These are phyloP conservation scores for Atlantisia rogersi DNA, from an alignment of 2,113 vertebrate genomes.

Conservation along the genomic window DNA sequence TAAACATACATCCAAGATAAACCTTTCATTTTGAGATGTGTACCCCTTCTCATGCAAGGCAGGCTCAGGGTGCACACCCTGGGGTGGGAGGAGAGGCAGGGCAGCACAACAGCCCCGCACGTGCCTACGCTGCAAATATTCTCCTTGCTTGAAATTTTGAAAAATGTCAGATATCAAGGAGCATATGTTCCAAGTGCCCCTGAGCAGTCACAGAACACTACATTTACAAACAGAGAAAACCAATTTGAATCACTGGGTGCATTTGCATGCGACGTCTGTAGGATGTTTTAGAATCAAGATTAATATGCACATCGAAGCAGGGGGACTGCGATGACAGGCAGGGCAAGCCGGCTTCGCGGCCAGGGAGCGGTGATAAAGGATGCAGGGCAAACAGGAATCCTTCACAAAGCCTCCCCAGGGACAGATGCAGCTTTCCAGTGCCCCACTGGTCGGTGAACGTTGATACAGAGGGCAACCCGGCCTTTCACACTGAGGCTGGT, in stretches of 20 bases:
- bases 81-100: background rate
- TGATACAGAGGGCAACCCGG: background rate
- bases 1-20: background rate
- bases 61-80: rapidly evolving
- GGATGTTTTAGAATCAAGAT: slow-evolving; percentile 55
- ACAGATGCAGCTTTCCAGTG: background rate
- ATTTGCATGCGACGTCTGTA: slow-evolving; percentile 25
- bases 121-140: background rate
- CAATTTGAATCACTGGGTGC: slow-evolving; percentile 22
- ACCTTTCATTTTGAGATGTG: background rate
- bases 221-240: slow-evolving; percentile 51
- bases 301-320: slow-evolving; percentile 26
- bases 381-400: background rate
- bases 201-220: slow-evolving; percentile 46
- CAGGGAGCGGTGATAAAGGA: background rate
- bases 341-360: rapidly evolving
- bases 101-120: background rate
- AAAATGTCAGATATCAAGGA: slow-evolving; percentile 24
- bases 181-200: slow-evolving; percentile 27
- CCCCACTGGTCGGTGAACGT: rapidly evolving
- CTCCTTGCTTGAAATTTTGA: background rate
- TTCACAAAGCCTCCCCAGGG: background rate
- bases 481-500: background rate
- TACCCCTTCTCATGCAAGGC: background rate
- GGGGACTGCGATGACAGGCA: background rate